A percentile compares a stretch with the other conserved stretches of the same genome.
Evolutionary conservation across 2,797 vertebrate species (phyloP).

Genomic region (Sphaeramia orbicularis): DNA sequence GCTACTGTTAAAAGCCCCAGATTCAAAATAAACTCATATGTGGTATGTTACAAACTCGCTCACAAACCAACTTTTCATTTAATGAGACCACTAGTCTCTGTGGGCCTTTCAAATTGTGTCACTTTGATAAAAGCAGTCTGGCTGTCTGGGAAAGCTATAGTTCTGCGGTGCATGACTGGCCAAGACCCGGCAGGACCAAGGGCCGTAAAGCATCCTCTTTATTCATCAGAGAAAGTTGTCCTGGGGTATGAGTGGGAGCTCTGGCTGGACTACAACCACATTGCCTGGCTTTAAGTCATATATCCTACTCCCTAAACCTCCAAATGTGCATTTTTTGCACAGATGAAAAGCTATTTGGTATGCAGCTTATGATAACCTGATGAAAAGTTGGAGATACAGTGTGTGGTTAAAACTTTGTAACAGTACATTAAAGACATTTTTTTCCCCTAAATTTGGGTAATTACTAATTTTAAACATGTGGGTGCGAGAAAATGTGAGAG

Average conservation of each 20-base stretch:
- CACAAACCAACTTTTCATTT: slow-evolving; percentile 41
- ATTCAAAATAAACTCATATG: slow-evolving; percentile 32
- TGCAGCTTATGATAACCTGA: slow-evolving; percentile 42
- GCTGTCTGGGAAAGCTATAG: slow-evolving; percentile 51
- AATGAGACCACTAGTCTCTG: slow-evolving; percentile 44
- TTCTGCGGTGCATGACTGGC: slow-evolving; percentile 48
- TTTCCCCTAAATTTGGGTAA: neutral
- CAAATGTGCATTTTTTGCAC: slow-evolving; percentile 41
- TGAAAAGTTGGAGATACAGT: slow-evolving; percentile 25
- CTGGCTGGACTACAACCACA: slow-evolving; percentile 39
- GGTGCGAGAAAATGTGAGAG: neutral
- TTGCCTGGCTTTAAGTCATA: slow-evolving; percentile 43
- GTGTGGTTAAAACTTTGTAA: slow-evolving; percentile 11
- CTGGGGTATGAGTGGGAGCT: slow-evolving; percentile 57
- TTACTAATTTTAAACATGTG: neutral
- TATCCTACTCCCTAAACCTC: slow-evolving; percentile 42
- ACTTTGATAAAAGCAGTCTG: slow-evolving; percentile 53
- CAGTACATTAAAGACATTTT: too few relatives aligned
- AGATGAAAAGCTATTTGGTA: slow-evolving; percentile 55
- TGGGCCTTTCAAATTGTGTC: slow-evolving; percentile 35
- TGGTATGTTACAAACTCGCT: slow-evolving; percentile 31
- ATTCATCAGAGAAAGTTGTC: slow-evolving; percentile 64
- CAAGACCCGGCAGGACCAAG: slow-evolving; percentile 46
- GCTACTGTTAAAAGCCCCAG: slow-evolving; percentile 28
- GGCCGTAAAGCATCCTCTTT: slow-evolving; percentile 65